These are phyloP conservation scores for Dicyrtomina minuta DNA, from an alignment of 2,888 invertebrate genomes.

Conservation along the genomic window DNA sequence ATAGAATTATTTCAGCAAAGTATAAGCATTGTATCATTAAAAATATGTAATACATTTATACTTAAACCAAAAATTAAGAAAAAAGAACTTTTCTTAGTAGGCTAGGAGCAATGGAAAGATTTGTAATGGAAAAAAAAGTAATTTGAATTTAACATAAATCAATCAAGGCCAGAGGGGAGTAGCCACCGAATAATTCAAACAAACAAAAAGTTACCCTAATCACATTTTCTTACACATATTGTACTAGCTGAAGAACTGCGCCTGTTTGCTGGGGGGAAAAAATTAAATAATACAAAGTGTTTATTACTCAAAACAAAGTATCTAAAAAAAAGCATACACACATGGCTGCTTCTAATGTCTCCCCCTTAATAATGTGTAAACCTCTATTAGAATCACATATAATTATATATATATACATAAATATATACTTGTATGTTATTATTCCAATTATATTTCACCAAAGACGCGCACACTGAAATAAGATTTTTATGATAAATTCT, in stretches of 20 bases:
- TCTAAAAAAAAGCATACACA: background rate
- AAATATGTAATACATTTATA: too few species aligned
- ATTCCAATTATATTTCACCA: constrained; percentile 1
- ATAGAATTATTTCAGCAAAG: too few species aligned
- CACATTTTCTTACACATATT: background rate
- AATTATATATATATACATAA: too few species aligned
- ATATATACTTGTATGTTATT: background rate
- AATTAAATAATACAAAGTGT: background rate
- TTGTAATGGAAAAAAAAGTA: background rate
- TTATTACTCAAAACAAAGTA: background rate
- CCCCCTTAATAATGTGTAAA: too few species aligned
- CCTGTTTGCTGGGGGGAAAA: too few species aligned
- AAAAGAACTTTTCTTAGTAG: too few species aligned
- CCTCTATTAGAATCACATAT: too few species aligned
- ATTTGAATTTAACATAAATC: background rate
- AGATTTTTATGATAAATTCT: background rate
- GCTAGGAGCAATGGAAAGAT: too few species aligned
- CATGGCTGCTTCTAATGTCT: too few species aligned
- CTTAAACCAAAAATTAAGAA: too few species aligned
- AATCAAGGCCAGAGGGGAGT: background rate
- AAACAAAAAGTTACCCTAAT: background rate
- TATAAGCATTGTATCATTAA: too few species aligned
- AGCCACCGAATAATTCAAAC: background rate
- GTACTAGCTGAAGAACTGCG: background rate
- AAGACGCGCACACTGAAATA: background rate